phyloP scores from a whole-genome alignment of 2,888 invertebrate species.

The Hirtodrosophila cameraria region DNA sequence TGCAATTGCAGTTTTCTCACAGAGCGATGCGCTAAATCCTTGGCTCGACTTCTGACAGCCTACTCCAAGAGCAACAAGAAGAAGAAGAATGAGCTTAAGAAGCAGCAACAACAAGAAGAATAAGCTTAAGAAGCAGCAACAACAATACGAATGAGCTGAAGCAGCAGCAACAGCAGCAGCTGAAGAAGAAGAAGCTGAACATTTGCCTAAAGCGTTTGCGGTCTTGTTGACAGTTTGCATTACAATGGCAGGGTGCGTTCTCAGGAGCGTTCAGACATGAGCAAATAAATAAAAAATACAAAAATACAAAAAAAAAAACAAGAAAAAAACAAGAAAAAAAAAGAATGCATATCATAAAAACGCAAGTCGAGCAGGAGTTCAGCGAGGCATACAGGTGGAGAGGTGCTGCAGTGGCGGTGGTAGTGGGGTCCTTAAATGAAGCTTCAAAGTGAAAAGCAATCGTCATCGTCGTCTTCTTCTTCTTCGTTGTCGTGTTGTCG shows the following conservation, averaged over 20 bases:
- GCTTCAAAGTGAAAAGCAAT: conserved; percentile 73
- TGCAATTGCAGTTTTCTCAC: conserved; percentile 38
- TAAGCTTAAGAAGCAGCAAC: no score
- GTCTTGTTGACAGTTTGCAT: conserved; percentile 77
- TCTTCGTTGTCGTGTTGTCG: conserved; percentile 35
- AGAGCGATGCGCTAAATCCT: conserved; percentile 48
- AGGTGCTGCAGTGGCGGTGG: background rate
- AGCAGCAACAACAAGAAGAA: conserved; percentile 6
- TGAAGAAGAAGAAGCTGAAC: conserved; percentile 23
- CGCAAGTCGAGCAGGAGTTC: conserved; percentile 53
- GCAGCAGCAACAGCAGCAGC: no score
- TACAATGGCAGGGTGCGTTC: conserved; percentile 70
- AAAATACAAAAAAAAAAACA: no score
- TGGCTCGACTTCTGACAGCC: conserved; percentile 47
- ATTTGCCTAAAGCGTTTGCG: conserved; percentile 63
- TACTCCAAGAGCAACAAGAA: conserved; percentile 13
- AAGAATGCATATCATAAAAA: conserved; percentile 77
- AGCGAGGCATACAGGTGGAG: conserved; percentile 13
- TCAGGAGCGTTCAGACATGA: conserved; percentile 42
- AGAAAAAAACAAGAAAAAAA: no score
- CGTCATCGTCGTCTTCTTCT: conserved; percentile 35
- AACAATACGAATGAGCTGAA: no score
- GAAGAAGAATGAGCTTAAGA: conserved; percentile 13
- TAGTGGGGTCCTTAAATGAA: conserved; percentile 9
- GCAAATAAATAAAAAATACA: conserved; percentile 78